Percentiles rank a stretch among this genome's conserved stretches.
Conservation (phyloP, 2,888 invertebrate genomes). For the Pseudanteris insignis region DNA sequence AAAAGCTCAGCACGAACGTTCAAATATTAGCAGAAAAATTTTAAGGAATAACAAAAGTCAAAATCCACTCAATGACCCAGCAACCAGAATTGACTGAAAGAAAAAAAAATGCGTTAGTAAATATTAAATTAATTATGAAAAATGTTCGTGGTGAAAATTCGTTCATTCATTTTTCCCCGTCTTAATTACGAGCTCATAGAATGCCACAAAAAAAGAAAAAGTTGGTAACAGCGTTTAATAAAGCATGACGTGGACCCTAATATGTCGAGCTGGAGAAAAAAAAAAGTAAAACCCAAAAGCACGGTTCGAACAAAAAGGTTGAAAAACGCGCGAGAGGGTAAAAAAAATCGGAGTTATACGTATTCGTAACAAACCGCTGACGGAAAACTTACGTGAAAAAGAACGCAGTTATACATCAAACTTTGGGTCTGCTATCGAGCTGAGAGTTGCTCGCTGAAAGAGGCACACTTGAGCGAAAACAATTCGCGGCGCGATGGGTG, state of each 20-base stretch:
- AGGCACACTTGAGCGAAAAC: slow-evolving; percentile 38
- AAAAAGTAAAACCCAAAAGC: slow-evolving; percentile 8
- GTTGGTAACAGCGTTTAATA: slow-evolving; percentile 18
- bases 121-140: too few relatives aligned
- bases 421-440: slow-evolving; percentile 27
- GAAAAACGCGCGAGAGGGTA: neutral
- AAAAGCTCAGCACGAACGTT: too few relatives aligned
- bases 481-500: slow-evolving; percentile 18
- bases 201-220: slow-evolving; percentile 9
- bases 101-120: too few relatives aligned
- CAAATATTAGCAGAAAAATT: too few relatives aligned
- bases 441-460: slow-evolving; percentile 28
- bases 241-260: slow-evolving; percentile 7
- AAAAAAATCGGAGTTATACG: slow-evolving; percentile 13
- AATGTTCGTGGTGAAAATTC: too few relatives aligned
- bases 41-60: too few relatives aligned
- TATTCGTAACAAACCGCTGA: slow-evolving; percentile 19
- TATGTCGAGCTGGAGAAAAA: slow-evolving; percentile 10
- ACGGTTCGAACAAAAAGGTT: neutral
- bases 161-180: too few relatives aligned
- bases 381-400: slow-evolving; percentile 31
- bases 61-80: too few relatives aligned
- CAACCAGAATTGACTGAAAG: too few relatives aligned
- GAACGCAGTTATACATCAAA: slow-evolving; percentile 30
- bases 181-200: slow-evolving; percentile 8